Base-by-base conservation (phyloP, 2,797 vertebrate species). In the Orientallactaga sibirica region DNA sequence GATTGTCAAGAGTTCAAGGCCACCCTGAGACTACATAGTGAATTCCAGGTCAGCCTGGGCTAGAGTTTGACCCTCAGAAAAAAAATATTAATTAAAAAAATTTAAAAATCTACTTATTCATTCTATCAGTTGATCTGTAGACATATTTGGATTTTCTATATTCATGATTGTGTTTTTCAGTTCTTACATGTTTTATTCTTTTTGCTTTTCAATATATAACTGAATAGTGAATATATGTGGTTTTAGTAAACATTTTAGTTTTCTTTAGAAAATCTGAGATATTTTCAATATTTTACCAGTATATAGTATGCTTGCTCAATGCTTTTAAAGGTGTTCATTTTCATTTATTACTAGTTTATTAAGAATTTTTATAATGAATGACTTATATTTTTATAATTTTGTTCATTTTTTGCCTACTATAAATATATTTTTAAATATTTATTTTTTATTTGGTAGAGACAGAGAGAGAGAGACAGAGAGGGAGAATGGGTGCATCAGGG, bases 211-310 rank as follows among this genome's bases (percentile, higher is more conserved):
- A 79, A 37, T 84, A 22, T 37, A 71, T 80, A 75, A 79, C 41
- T 55, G 11, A 24, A 64, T 87, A 82, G 58, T 77, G 48, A 78
- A 52, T 78, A 62, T 29, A 68, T 74, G 9, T 84, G 67, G 2
- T 92, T 84, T 83, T 80, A 92, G 33, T 33, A 66, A 76, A 92
- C 16, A 79, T 8, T 5, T 48, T 68, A 55, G 2, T 90, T 90
- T 90, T 79, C 29, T 79, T 88, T 71, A 25, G 29, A 68, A 67
- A 88, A 27, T 71, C 29, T 66, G 16, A 8, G 2, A 61, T 37
- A 74, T 15, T 67, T 75, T 90, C 3, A 62, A 0, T 79, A 71
- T 58, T 83, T 83, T 9, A 68, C 16, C 25, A 52, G 2, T 66
- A 79, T 83, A 22, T 74, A 41, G 82, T 70, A 73, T 52, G 11